These are phyloP conservation scores for Ophion ventricosus DNA, from an alignment of 2,888 invertebrate genomes.

Conservation along the genomic window DNA sequence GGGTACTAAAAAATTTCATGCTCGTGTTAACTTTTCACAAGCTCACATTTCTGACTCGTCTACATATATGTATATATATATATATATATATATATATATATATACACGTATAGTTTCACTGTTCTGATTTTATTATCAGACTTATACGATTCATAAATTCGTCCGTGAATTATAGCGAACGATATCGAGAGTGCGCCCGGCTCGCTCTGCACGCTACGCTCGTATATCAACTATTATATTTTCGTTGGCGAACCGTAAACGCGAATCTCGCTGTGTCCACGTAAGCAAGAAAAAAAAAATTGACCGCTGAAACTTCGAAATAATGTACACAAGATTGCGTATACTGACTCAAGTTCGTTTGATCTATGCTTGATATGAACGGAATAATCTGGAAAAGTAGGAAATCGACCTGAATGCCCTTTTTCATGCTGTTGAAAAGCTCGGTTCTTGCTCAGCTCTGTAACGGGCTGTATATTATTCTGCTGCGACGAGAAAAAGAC, in stretches of 20 bases:
- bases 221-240: conserved; percentile 41
- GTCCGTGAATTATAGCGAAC: conserved; percentile 53
- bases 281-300: neutral
- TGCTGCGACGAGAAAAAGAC: no score
- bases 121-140: conserved; percentile 62
- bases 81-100: neutral
- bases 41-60: conserved; percentile 13
- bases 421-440: no score
- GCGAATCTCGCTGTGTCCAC: conserved; percentile 8
- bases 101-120: conserved; percentile 42
- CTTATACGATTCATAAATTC: conserved; percentile 67
- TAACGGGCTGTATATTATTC: no score
- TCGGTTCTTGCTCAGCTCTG: no score
- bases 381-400: no score
- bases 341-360: no score
- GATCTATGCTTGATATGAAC: no score
- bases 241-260: conserved; percentile 41
- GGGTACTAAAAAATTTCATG: conserved; percentile 40
- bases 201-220: conserved; percentile 11
- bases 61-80: conserved; percentile 2
- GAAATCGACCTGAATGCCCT: no score
- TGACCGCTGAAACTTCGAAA: neutral
- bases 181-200: conserved; percentile 16
- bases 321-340: no score
- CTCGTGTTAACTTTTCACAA: conserved; percentile 45